Evolutionary conservation across 53 echinoderm and acorn worm genomes (phyloP), one percentile per base, ranked within the genome.

Genomic region (Echinarachnius parma): DNA sequence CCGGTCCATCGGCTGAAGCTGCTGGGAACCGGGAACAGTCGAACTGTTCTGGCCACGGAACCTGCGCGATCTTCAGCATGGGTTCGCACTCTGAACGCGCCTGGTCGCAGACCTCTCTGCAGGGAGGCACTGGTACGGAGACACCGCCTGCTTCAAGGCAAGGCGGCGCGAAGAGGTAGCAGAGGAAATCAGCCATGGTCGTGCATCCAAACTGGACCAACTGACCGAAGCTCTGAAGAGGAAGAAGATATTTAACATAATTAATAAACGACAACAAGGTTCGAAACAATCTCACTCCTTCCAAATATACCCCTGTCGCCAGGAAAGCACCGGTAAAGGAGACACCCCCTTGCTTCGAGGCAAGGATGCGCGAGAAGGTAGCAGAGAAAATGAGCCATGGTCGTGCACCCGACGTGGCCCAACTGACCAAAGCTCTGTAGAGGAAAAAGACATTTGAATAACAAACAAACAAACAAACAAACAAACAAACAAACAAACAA

Each of bases 41-140:
- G 33, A 86, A 70, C 25, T 79, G 69, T 5, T 68, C 60, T 4
- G 86, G 81, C 86, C 86, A 86, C 10, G 64, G 53, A 34, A 60
- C 26, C 2, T 71, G 77, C 4, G 46, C 33, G 9, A 30, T 11
- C 21, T 61, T 37, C 27, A 86, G 33, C 21, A 67, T 25, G 3
- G 68, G 68, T 25, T 20, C 67, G 46, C 86, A 86, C 4, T 60
- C 53, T 10, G 54, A n/a, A n/a, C 55, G 35, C 0, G 81, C 53
- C 14, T 47, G 53, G 28, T 86, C 86, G 30, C 86, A 86, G 1
- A 86, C 35, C 4, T 59, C 44, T 60, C 86, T 48, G 29, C 86
- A 86, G 22, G 86, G 86, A n/a, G 76, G 59, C 4, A 64, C 26
- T n/a, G 60, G 53, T 31, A 50, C 46, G 22, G 33, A 22, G 1